Evolutionary conservation across 1,140 invertebrate species (phyloP).

Genomic region (Brachystomella parvula): DNA sequence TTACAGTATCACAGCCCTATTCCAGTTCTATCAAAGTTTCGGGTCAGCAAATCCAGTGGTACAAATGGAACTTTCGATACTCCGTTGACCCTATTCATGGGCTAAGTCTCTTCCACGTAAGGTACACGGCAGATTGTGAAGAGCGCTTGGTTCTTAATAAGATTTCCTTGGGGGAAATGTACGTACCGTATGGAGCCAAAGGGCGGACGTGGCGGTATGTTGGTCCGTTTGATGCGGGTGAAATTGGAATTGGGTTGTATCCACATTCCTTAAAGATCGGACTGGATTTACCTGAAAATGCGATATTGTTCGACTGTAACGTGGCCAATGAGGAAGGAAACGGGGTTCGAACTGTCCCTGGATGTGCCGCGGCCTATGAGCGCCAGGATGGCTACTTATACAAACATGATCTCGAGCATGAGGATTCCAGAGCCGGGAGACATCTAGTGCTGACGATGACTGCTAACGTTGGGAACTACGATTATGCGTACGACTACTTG

Average conservation of each 20-base stretch:
- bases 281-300: slow-evolving; percentile 1
- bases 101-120: not conserved
- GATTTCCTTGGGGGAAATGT: slow-evolving; percentile 1
- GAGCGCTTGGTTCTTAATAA: not conserved
- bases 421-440: not conserved
- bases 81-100: not conserved
- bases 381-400: not conserved
- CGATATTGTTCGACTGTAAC: not conserved
- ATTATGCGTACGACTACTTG: not conserved
- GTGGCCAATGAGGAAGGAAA: not conserved
- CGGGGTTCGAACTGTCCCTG: not conserved
- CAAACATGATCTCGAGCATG: not conserved
- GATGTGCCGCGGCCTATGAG: slow-evolving; percentile 3
- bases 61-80: slow-evolving; percentile 6
- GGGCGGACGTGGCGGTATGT: not conserved
- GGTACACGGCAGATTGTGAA: not conserved
- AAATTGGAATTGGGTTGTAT: not conserved
- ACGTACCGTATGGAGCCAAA: slow-evolving; percentile 1
- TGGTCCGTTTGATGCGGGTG: not conserved
- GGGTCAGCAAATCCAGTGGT: slow-evolving; percentile 1
- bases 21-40: not conserved
- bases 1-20: not conserved
- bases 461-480: not conserved
- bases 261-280: not conserved
- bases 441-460: not conserved